Evolutionary conservation across 2,888 invertebrate species (phyloP).

Genomic region (Amaurobius ferox): DNA sequence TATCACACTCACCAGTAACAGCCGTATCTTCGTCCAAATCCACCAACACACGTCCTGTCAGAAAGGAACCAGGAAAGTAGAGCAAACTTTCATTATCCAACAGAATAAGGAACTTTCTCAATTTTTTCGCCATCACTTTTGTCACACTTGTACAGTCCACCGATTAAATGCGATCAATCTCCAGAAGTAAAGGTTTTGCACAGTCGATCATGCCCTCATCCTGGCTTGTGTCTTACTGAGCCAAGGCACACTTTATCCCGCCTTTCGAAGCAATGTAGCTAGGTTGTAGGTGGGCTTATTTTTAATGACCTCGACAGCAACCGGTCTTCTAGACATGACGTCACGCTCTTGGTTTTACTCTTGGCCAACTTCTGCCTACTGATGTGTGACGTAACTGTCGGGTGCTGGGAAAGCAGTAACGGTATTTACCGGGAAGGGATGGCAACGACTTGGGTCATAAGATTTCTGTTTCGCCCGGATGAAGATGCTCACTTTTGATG

Average conservation of each 20-base stretch:
- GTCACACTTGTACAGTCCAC: not conserved
- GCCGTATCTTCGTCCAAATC: constrained; percentile 95
- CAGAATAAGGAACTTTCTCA: constrained; percentile 93
- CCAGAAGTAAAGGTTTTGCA: not conserved
- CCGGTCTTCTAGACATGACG: constrained; percentile 61
- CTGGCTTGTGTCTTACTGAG: not conserved
- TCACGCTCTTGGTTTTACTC: constrained; percentile 16
- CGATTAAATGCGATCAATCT: not conserved
- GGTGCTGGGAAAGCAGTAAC: not conserved
- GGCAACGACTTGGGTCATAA: not conserved
- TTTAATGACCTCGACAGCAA: constrained; percentile 64
- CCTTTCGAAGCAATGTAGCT: not conserved
- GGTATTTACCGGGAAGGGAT: not conserved
- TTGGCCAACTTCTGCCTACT: constrained; percentile 43
- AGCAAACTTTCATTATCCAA: constrained; percentile 95
- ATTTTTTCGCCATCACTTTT: constrained; percentile 81
- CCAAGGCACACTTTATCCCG: not conserved
- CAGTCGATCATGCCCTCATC: not conserved
- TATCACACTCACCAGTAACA: constrained; percentile 88
- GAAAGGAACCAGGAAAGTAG: constrained; percentile 95
- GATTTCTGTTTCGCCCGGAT: not conserved
- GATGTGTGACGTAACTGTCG: constrained; percentile 36
- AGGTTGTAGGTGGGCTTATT: constrained; percentile 55
- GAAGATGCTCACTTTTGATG: not conserved
- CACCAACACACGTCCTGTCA: constrained; percentile 92